A percentile compares a stretch with the other conserved stretches of the same genome.
phyloP scores from a whole-genome alignment of 1,140 invertebrate species.

The Telenomus remus region DNA sequence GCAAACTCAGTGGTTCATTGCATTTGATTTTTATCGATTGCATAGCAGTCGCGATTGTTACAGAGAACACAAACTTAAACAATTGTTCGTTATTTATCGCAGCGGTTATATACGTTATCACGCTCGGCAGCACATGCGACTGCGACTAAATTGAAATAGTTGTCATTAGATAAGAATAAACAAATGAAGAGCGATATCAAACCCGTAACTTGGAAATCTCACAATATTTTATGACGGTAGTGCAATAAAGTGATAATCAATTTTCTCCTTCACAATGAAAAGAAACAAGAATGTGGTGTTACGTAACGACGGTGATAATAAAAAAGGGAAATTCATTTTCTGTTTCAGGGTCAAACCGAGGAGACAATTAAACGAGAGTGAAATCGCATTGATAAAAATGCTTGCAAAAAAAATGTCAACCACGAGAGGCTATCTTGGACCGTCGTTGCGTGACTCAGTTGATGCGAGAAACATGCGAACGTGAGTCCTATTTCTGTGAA shows the following conservation, averaged over 20 bases:
- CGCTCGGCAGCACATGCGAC: slow-evolving; percentile 10
- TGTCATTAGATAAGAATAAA: slow-evolving; percentile 42
- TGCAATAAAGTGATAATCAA: too few relatives aligned
- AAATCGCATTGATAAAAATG: too few relatives aligned
- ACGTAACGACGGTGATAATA: too few relatives aligned
- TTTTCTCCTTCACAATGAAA: too few relatives aligned
- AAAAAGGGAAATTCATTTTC: too few relatives aligned
- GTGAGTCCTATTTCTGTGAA: slow-evolving; percentile 12
- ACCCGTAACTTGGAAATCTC: too few relatives aligned
- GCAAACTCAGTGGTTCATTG: slow-evolving; percentile 34
- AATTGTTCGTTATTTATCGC: slow-evolving; percentile 37
- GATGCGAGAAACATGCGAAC: background rate
- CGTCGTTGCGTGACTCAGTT: slow-evolving; percentile 17
- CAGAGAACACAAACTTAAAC: slow-evolving; percentile 38
- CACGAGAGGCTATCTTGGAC: too few relatives aligned
- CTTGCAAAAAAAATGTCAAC: too few relatives aligned
- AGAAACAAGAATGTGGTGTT: too few relatives aligned
- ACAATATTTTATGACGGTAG: too few relatives aligned
- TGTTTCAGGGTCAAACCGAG: too few relatives aligned
- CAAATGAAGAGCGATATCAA: slow-evolving; percentile 31
- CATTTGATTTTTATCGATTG: slow-evolving; percentile 41
- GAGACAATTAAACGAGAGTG: too few relatives aligned
- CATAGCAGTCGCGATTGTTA: slow-evolving; percentile 40
- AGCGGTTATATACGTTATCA: slow-evolving; percentile 25
- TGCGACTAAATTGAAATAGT: slow-evolving; percentile 37